Base-by-base conservation (phyloP, 2,888 invertebrate genomes). In the Papilio protenor region DNA sequence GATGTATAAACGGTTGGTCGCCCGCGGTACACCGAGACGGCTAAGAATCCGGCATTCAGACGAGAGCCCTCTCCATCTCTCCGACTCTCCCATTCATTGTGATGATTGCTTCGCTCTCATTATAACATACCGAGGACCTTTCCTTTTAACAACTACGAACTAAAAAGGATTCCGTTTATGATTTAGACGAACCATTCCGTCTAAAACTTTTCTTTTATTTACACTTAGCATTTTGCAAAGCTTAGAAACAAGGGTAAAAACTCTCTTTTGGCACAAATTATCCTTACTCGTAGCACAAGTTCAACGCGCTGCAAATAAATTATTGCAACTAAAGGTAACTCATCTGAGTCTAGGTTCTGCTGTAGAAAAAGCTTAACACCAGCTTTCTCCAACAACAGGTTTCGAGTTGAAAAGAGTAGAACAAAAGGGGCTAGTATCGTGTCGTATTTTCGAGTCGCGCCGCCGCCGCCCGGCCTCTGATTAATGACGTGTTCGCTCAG, bases 51-150 rank as follows among this genome's bases (percentile, higher is more conserved):
- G 84, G 88, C 88, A 90, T 91, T 92, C 90, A 92, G 87, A 85
- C 85, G 84, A 86, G 86, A 81, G 88, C 87, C 81, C 85, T 87
- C 84, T 81, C 82, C 83, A 78, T 83, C 82, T 84, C 84, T 85
- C 86, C 86, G 85, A 86, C 80, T 82, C 81, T 82, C 91, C 91
- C 87, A 92, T 93, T 93, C 93, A 93, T 93, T 93, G 92, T 92
- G 91, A 90, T 91, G 92, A 93, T 92, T 93, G 92, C 92, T 88
- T 87, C 84, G 85, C 88, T 88, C 91, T 92, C 92, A 92, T 91
- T 91, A 91, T 87, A 88, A 87, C 83, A 84, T 84, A 85, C 81
- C 76, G 84, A 82, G 81, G 80, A 80, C 81, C 82, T 81, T 81
- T 80, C 81, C 64, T 79, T 79, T 77, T 77, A 77, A 76, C 79